phyloP scores from a whole-genome alignment of 2,113 vertebrate species.

The Sitta europaea region DNA sequence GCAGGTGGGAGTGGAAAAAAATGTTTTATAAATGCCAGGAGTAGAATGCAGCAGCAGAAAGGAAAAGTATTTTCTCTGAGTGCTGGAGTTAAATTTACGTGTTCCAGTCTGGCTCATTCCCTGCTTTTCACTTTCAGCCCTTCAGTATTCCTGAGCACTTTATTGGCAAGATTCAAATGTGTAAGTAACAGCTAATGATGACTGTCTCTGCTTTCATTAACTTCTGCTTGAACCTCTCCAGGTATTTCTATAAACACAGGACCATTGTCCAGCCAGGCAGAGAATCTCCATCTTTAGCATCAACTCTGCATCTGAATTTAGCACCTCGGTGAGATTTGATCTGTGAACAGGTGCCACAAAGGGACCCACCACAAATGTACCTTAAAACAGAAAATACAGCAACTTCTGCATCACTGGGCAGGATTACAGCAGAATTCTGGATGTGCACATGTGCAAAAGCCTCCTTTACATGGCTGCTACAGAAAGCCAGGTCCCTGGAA shows the following conservation, averaged over 20 bases:
- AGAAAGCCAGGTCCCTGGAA: not conserved
- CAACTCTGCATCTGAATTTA: not conserved
- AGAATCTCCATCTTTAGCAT: conserved; percentile 7
- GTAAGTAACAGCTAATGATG: conserved; percentile 69
- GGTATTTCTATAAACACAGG: conserved; percentile 45
- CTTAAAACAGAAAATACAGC: not conserved
- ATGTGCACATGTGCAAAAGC: not conserved
- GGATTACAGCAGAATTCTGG: not conserved
- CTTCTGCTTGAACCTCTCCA: conserved; percentile 65
- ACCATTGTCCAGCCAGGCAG: conserved; percentile 26
- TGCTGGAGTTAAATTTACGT: conserved; percentile 37
- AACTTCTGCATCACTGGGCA: not conserved
- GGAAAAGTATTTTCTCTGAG: conserved; percentile 12
- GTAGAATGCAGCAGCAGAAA: conserved; percentile 1
- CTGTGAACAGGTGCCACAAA: not conserved
- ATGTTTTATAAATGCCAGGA: not conserved
- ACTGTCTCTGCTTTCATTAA: conserved; percentile 71
- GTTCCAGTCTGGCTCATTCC: conserved; percentile 22
- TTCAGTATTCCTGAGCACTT: conserved; percentile 63
- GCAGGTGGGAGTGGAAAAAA: not conserved
- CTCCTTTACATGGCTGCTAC: not conserved
- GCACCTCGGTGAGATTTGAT: not conserved
- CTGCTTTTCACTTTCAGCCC: conserved; percentile 64
- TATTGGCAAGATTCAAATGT: conserved; percentile 61
- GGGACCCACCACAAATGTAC: not conserved